Evolutionary conservation across 1,140 invertebrate species (phyloP).

Genomic region (Papilio aristodemus): DNA sequence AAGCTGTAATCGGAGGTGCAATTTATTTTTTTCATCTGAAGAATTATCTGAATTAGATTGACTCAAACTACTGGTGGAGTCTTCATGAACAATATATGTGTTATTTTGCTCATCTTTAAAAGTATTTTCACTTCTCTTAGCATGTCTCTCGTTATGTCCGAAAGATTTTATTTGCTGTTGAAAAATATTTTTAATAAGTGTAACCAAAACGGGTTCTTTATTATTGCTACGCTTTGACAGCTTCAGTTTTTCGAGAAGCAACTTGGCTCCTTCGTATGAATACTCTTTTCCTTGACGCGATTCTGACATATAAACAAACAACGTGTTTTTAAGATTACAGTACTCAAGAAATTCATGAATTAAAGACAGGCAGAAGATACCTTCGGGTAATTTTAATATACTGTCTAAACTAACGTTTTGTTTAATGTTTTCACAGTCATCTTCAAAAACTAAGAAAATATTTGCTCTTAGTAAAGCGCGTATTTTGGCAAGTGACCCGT

Average conservation of each 20-base stretch:
- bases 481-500: constrained; percentile 77
- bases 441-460: constrained; percentile 77
- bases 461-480: constrained; percentile 75
- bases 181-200: constrained; percentile 61
- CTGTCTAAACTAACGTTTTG: constrained; percentile 72
- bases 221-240: constrained; percentile 48
- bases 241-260: constrained; percentile 60
- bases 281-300: constrained; percentile 74
- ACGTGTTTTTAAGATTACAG: constrained; percentile 76
- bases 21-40: constrained; percentile 73
- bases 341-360: constrained; percentile 78
- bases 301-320: constrained; percentile 77
- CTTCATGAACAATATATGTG: constrained; percentile 73
- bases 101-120: constrained; percentile 65
- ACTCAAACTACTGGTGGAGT: constrained; percentile 62
- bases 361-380: constrained; percentile 66
- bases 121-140: constrained; percentile 43
- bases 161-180: constrained; percentile 47
- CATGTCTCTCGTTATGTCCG: constrained; percentile 35
- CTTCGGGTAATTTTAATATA: constrained; percentile 69
- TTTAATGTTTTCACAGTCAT: constrained; percentile 71
- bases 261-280: constrained; percentile 59
- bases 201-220: constrained; percentile 64
- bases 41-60: constrained; percentile 70
- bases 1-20: constrained; percentile 63